Percentiles rank a stretch among this genome's conserved stretches.
These are phyloP conservation scores for Encarsia formosa DNA, from an alignment of 2,888 invertebrate genomes.

Conservation along the genomic window DNA sequence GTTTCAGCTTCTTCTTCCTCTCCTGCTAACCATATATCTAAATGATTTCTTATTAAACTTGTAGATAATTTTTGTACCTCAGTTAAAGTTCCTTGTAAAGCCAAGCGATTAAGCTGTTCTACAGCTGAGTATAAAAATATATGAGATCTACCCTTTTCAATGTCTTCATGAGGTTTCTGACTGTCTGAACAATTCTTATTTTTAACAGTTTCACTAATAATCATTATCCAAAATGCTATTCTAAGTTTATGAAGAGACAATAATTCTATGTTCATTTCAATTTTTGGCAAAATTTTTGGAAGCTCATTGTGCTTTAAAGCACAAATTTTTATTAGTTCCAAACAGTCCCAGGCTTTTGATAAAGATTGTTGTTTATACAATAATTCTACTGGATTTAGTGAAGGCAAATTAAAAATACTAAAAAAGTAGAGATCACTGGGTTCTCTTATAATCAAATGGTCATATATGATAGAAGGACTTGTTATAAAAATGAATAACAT, in stretches of 20 bases:
- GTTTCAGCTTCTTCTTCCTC: constrained; percentile 33
- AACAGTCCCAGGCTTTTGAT: constrained; percentile 44
- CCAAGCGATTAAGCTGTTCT: constrained; percentile 32
- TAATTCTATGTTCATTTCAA: constrained; percentile 32
- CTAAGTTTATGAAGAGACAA: constrained; percentile 36
- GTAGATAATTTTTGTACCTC: constrained; percentile 34
- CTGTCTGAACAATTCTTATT: constrained; percentile 34
- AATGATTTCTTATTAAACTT: constrained; percentile 38
- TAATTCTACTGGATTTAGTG: constrained; percentile 34
- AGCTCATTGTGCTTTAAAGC: constrained; percentile 15
- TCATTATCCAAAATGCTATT: constrained; percentile 40
- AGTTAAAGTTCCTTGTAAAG: constrained; percentile 25
- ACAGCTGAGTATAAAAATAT: constrained; percentile 40
- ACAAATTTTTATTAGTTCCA: constrained; percentile 42
- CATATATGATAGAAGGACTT: constrained; percentile 43
- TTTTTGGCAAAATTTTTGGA: constrained; percentile 18
- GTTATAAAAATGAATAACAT: constrained; percentile 37
- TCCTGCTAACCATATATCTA: constrained; percentile 41
- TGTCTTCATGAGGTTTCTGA: constrained; percentile 3
- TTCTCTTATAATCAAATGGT: constrained; percentile 45
- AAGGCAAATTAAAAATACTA: constrained; percentile 29
- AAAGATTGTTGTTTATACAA: constrained; percentile 27
- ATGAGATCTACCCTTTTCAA: constrained; percentile 35
- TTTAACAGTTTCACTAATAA: constrained; percentile 37
- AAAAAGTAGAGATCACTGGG: constrained; percentile 42